Conservation (phyloP, 2,888 invertebrate species). For the Prosapia bicincta region DNA sequence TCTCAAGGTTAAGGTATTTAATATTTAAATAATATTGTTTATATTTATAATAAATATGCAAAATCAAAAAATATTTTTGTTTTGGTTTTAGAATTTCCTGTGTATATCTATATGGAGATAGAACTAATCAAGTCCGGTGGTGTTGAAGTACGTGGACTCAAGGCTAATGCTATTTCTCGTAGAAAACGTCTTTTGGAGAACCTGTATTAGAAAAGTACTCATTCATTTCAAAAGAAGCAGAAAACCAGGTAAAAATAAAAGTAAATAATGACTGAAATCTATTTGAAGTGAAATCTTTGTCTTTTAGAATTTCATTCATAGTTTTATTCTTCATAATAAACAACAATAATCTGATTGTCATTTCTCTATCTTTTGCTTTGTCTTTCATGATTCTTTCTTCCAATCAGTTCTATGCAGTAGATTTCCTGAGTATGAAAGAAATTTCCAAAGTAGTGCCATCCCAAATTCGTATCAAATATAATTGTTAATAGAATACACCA, state of each 20-base stretch:
- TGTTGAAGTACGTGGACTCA: constrained; percentile 71
- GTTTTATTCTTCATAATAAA: no score
- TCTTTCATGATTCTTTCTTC: no score
- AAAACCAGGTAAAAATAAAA: constrained; percentile 10
- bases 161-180: constrained; percentile 70
- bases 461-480: no score
- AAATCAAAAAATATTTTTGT: background rate
- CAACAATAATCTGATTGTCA: background rate
- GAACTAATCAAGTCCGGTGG: constrained; percentile 62
- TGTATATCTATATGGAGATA: constrained; percentile 47
- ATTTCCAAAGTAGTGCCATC: no score
- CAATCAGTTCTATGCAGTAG: no score
- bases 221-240: constrained; percentile 63
- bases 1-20: background rate
- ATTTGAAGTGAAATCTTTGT: no score
- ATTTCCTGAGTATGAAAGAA: no score
- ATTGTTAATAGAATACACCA: no score
- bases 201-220: constrained; percentile 73
- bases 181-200: constrained; percentile 63
- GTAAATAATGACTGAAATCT: no score
- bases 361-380: no score
- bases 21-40: background rate
- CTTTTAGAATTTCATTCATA: no score
- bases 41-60: background rate
- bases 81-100: constrained; percentile 44